Evolutionary conservation across 1,140 invertebrate genomes (phyloP).

Genomic region (Dendrolimus kikuchii): DNA sequence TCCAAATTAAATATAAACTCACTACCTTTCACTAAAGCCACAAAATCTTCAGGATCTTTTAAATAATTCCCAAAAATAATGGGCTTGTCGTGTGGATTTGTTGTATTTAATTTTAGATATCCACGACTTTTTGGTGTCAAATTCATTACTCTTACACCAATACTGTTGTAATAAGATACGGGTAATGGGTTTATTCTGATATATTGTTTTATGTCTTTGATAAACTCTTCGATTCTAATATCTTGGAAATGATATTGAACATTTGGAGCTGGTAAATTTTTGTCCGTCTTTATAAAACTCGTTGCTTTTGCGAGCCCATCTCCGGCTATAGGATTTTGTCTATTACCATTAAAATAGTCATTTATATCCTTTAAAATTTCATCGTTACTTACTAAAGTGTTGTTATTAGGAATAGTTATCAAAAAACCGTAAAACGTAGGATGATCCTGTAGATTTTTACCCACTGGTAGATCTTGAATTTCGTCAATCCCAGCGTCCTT

Average conservation of each 20-base stretch:
- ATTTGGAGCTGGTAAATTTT: constrained; percentile 64
- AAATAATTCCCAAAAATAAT: constrained; percentile 86
- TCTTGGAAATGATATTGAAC: constrained; percentile 66
- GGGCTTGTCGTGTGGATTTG: constrained; percentile 82
- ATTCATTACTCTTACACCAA: constrained; percentile 22
- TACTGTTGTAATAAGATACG: constrained; percentile 17
- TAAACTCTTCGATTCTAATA: constrained; percentile 12
- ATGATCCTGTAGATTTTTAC: constrained; percentile 88
- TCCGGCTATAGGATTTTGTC: constrained; percentile 17
- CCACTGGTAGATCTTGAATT: constrained; percentile 77
- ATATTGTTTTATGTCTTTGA: constrained; percentile 17
- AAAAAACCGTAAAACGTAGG: constrained; percentile 73
- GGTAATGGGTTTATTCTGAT: constrained; percentile 20
- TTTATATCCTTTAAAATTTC: constrained; percentile 16
- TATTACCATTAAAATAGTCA: constrained; percentile 16
- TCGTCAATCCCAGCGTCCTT: constrained; percentile 73
- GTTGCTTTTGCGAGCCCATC: constrained; percentile 15
- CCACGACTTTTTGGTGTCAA: constrained; percentile 74
- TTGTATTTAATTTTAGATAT: constrained; percentile 74
- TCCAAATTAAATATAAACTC: constrained; percentile 28
- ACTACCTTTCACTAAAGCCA: constrained; percentile 61
- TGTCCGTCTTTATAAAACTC: constrained; percentile 22
- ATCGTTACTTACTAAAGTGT: constrained; percentile 66
- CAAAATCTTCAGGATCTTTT: constrained; percentile 73
- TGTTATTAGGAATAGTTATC: constrained; percentile 71